Evolutionary conservation across 2,888 invertebrate genomes (phyloP).

Genomic region (Cylloceria caligata): DNA sequence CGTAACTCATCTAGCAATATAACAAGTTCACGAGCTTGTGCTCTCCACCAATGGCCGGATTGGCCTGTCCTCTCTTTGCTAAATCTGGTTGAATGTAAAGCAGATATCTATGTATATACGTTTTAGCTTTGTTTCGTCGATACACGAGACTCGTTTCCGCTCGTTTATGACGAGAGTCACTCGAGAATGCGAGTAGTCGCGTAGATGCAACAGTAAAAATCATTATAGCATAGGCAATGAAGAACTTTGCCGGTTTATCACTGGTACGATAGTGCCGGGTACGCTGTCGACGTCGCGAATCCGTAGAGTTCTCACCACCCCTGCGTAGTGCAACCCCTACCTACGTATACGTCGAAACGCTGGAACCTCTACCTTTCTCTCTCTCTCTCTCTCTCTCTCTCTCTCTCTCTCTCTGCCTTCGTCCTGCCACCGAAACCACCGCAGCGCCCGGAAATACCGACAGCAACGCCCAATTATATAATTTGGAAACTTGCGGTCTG

Average conservation of each 20-base stretch:
- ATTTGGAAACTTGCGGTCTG: constrained; percentile 50
- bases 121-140: neutral
- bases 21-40: constrained; percentile 17
- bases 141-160: neutral
- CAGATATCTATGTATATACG: neutral
- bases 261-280: neutral
- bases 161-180: neutral
- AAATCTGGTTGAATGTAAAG: neutral
- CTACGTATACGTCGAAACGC: too few species aligned
- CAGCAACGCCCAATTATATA: constrained; percentile 45
- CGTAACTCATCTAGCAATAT: constrained; percentile 37
- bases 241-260: constrained; percentile 14
- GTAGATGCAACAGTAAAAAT: neutral
- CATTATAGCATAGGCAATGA: neutral
- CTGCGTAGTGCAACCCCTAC: neutral
- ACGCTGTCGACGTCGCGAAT: neutral
- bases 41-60: neutral
- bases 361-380: too few species aligned
- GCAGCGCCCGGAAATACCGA: constrained; percentile 9
- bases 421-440: constrained; percentile 2
- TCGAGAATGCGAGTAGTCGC: neutral
- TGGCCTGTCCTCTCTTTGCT: neutral
- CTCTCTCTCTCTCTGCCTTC: neutral
- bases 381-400: neutral
- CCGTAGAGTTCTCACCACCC: neutral